Conservation (phyloP, 2,888 invertebrate genomes). For the Nemoura dubitans region DNA sequence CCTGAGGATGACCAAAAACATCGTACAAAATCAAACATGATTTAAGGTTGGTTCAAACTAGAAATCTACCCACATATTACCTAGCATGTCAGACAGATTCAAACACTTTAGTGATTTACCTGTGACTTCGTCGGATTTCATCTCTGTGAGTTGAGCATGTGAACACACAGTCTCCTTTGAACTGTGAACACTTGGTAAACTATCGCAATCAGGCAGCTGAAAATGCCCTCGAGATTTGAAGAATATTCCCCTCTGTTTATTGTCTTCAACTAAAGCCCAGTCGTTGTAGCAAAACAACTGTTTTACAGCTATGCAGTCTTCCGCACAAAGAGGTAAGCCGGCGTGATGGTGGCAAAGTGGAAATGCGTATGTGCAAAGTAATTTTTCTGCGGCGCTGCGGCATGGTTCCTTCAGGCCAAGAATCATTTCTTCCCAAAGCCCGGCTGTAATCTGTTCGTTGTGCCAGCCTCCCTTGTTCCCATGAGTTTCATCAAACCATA, state of each 20-base stretch:
- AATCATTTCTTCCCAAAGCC: conserved; percentile 88
- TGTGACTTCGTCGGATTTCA: conserved; percentile 82
- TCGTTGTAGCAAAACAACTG: conserved; percentile 92
- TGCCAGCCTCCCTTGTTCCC: conserved; percentile 74
- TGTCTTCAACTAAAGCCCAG: conserved; percentile 91
- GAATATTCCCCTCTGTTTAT: conserved; percentile 80
- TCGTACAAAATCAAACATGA: too few species aligned
- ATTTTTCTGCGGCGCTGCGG: conserved; percentile 78
- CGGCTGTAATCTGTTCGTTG: conserved; percentile 85
- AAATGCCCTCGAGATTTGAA: conserved; percentile 87
- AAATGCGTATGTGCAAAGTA: conserved; percentile 66
- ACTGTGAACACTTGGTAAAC: conserved; percentile 75
- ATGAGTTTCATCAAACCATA: conserved; percentile 76
- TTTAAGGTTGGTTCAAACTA: too few species aligned
- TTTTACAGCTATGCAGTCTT: conserved; percentile 92
- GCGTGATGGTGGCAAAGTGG: conserved; percentile 76
- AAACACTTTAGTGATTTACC: conserved; percentile 63
- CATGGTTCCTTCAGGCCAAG: conserved; percentile 82
- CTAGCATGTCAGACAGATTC: too few species aligned
- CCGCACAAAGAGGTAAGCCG: conserved; percentile 85
- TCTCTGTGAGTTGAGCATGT: conserved; percentile 84
- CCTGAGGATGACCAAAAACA: too few species aligned
- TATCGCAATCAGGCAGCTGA: conserved; percentile 85
- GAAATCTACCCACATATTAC: too few species aligned
- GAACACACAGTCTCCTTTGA: conserved; percentile 77